Conservation (phyloP, 2,797 vertebrate genomes). For the Pseudochromis fuscus region DNA sequence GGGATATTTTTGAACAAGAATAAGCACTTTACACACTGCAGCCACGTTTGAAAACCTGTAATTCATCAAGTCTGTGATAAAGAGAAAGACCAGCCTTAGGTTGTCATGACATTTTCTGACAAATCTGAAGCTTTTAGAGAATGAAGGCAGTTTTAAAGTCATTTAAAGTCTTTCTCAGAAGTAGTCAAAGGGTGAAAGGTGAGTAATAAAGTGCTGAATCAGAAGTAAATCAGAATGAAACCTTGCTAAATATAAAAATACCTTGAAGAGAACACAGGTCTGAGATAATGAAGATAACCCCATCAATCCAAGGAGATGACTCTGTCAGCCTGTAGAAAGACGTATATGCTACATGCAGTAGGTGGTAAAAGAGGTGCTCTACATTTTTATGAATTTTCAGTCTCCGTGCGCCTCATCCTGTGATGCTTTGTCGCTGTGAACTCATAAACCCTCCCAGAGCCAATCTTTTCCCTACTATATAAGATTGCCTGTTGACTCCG, state of each 20-base stretch:
- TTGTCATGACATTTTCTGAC: background rate
- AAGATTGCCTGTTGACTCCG: conserved; percentile 62
- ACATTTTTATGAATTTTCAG: conserved; percentile 61
- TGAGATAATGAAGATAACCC: conserved; percentile 42
- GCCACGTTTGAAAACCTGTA: conserved; percentile 33
- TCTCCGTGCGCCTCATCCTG: background rate
- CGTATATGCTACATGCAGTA: conserved; percentile 22
- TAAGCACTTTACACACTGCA: conserved; percentile 12
- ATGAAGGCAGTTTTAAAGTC: conserved; percentile 18
- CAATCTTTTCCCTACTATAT: conserved; percentile 56
- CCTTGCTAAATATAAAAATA: conserved; percentile 34
- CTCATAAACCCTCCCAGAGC: conserved; percentile 40
- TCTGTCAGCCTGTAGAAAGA: conserved; percentile 18
- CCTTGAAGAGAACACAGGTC: conserved; percentile 1
- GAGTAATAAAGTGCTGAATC: conserved; percentile 13
- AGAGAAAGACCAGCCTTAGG: background rate
- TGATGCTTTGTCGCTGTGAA: conserved; percentile 32
- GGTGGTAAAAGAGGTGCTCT: conserved; percentile 64
- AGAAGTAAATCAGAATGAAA: conserved; percentile 29
- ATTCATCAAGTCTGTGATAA: conserved; percentile 41
- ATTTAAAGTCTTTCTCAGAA: conserved; percentile 41
- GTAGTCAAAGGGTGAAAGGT: background rate
- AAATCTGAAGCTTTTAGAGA: conserved; percentile 15
- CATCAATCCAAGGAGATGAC: conserved; percentile 36
- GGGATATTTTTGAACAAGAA: background rate